These are phyloP conservation scores for Acleris emargana DNA, from an alignment of 2,888 invertebrate species.

Conservation along the genomic window DNA sequence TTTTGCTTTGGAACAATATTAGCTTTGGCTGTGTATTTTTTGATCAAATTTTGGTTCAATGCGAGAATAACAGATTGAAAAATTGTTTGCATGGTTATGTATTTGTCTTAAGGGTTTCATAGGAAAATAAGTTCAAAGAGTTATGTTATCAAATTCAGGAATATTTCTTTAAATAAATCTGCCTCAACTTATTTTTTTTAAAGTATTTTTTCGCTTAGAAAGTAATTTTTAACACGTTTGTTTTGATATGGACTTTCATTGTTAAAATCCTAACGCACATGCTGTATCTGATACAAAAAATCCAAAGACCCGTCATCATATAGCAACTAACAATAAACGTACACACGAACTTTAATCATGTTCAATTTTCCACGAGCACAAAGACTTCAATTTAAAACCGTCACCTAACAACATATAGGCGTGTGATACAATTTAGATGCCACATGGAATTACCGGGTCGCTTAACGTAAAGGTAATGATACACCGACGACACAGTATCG, in stretches of 20 bases:
- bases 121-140: too few species aligned
- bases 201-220: too few species aligned
- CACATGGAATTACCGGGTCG: conserved; percentile 60
- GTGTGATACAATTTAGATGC: conserved; percentile 77
- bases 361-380: background rate
- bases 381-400: conserved; percentile 20
- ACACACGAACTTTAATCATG: background rate
- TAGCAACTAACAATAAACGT: background rate
- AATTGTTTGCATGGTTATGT: background rate
- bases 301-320: background rate
- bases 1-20: conserved; percentile 31
- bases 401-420: conserved; percentile 53
- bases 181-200: too few species aligned
- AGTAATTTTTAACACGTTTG: too few species aligned
- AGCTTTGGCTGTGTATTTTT: conserved; percentile 27
- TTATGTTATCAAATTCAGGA: too few species aligned
- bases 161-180: too few species aligned
- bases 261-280: too few species aligned
- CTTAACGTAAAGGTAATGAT: conserved; percentile 72
- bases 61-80: background rate
- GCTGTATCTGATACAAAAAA: too few species aligned
- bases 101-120: background rate
- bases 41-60: conserved; percentile 22
- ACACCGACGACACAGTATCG: conserved; percentile 60
- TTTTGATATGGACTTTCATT: too few species aligned